Evolutionary conservation across 2,113 vertebrate species (phyloP).

Genomic region (Neotoma lepida): DNA sequence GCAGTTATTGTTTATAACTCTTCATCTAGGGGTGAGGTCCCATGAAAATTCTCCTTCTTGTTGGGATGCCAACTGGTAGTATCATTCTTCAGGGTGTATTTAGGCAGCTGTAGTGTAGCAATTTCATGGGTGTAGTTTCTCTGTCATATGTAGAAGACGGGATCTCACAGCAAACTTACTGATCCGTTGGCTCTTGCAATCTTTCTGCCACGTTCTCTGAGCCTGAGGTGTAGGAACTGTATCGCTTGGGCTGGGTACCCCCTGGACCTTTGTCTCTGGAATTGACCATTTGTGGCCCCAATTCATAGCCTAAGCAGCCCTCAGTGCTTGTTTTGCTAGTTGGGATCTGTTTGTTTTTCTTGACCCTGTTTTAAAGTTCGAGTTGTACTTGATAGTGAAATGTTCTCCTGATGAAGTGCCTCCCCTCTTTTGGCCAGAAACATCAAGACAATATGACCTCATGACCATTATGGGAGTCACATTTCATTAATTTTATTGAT

Average conservation of each 20-base stretch:
- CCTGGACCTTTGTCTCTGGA: background rate
- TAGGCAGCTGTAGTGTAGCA: background rate
- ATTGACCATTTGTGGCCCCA: background rate
- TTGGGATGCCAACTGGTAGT: background rate
- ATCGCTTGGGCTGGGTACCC: background rate
- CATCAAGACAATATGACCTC: background rate
- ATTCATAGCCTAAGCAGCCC: background rate
- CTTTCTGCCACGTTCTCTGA: background rate
- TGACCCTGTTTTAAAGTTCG: constrained; percentile 47
- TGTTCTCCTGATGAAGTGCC: background rate
- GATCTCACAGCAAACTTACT: background rate
- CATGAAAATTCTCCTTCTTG: background rate
- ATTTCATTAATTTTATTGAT: constrained; percentile 44
- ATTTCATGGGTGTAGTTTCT: background rate
- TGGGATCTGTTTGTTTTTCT: constrained; percentile 51
- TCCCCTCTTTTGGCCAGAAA: background rate
- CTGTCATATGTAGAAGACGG: background rate
- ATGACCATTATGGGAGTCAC: constrained; percentile 7
- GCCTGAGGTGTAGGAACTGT: background rate
- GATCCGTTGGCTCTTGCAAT: fast-evolving
- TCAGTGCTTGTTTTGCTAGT: background rate
- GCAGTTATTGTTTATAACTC: background rate
- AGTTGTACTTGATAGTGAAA: background rate
- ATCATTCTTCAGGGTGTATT: background rate
- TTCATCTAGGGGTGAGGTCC: background rate